phyloP scores from a whole-genome alignment of 2,888 invertebrate genomes.

The Drosophila nr. fundita region DNA sequence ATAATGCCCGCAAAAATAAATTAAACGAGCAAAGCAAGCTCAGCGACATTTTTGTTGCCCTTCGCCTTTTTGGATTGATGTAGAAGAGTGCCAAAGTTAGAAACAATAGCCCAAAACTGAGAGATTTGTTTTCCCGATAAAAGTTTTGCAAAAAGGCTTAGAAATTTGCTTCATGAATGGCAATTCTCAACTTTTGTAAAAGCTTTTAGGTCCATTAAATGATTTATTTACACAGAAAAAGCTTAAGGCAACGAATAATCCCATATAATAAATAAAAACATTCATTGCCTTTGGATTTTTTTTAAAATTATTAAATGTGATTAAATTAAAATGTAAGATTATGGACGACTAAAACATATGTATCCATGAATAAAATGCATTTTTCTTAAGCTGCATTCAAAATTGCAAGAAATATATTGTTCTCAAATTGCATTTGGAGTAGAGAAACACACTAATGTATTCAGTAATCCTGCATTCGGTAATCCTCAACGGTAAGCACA shows the following conservation, averaged over 20 bases:
- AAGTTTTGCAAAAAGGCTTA: constrained; percentile 23
- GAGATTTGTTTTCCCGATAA: constrained; percentile 19
- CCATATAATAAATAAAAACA: background rate
- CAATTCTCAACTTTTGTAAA: constrained; percentile 7
- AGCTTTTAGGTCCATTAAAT: constrained; percentile 20
- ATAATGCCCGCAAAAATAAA: constrained; percentile 43
- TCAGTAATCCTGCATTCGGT: constrained; percentile 3
- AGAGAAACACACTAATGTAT: background rate
- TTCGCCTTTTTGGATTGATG: constrained; percentile 35
- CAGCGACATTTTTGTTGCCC: constrained; percentile 4
- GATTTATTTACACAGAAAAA: background rate
- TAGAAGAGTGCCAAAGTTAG: constrained; percentile 48
- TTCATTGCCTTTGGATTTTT: background rate
- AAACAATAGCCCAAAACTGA: constrained; percentile 34
- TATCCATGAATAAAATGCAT: background rate
- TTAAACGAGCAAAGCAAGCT: constrained; percentile 37
- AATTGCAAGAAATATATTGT: background rate
- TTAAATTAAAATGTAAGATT: background rate
- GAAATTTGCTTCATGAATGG: constrained; percentile 14
- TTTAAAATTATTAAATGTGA: background rate
- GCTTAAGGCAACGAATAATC: background rate
- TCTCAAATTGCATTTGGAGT: background rate
- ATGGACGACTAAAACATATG: background rate
- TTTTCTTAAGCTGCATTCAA: background rate
- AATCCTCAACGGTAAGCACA: constrained; percentile 20